Base-by-base conservation (phyloP, 1,140 invertebrate genomes). In the Anoplolepis gracilipes region DNA sequence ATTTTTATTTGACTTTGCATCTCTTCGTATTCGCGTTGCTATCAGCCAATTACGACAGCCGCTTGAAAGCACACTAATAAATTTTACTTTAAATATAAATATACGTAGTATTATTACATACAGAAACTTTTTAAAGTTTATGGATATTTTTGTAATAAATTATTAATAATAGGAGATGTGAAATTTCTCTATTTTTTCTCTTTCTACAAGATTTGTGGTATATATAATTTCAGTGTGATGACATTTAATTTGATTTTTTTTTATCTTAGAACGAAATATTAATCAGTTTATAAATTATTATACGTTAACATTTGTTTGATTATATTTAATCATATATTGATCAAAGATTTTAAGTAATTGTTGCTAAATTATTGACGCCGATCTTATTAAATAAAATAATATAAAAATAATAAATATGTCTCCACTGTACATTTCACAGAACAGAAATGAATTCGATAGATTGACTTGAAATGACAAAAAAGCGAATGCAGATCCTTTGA, bases 361-460 rank as follows among this genome's bases (percentile, higher is more conserved):
- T 33, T 11, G 2, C 10, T 19, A 10, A n/a, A 25, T 75, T 36
- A 55, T 42, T 1, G 10, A n/a, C 3, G 11, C 4, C 5, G 36
- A 39, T 36, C n/a, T 76, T 76, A 76, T 42, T 10, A 2, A 61
- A 61, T 61, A 30, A 76, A 62, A 30, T 77, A n/a, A 30, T 19
- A 13, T 30, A 42, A 30, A 77, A 62, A 30, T 77, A 28, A 30
- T 19, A 11, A 42, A 46, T 39, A 11, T 19, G 4, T 3, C 7
- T 73, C n/a, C n/a, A 53, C 16, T 30, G 7, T 25, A 7, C 49
- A 11, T 55, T 72, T 55, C 11, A n/a, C 53, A 55, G 6, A 55
- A n/a, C n/a, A 55, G 5, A n/a, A n/a, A n/a, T n/a, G 19, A 55
- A n/a, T 55, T 55, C 8, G 7, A n/a, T 5, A 55, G 7, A 8